Evolutionary conservation across 2,888 invertebrate genomes (phyloP), one percentile per base, ranked within the genome.

Genomic region (Cataglyphis altisquamis): DNA sequence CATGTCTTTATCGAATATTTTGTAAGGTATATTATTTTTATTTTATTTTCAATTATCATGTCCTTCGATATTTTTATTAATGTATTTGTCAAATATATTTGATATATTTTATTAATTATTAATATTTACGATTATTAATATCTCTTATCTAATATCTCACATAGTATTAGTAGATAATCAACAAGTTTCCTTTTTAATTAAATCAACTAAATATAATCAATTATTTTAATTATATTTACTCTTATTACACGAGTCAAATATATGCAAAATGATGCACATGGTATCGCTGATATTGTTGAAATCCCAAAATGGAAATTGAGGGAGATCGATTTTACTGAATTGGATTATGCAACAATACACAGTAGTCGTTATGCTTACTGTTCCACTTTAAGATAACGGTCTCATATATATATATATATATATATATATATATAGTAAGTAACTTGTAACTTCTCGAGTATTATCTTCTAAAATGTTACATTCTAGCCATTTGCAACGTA

Each of bases 251-350:
- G 32, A 63, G 3, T 64, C 41, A 48, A 52, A 48, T 45, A 15
- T 3, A 75, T 64, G 21, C n/a, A 36, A 63, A 21, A 36, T 21
- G 18, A 18, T 63, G 18, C 3, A 75, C 5, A 48, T 21, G 64
- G 8, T 52, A 8, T 52, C 9, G 12, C 5, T 9, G 36, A 63
- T 64, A 74, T 36, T n/a, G 64, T 15, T 21, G 10, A 21, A 36
- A 63, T 75, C 64, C 74, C 74, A 64, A 75, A 52, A 48, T 52
- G 64, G 74, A 18, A 64, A 75, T 75, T 75, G 64, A 64, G 74
- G 25, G 21, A 64, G 12, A 75, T 63, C 63, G 75, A 75, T 64
- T 75, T 66, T 77, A 36, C 25, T 45, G 45, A 63, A 39, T 32
- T 64, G 48, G 70, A 67, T 72, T 72, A 73, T 72, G 72, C 52